These are phyloP conservation scores for Chrysochloris asiatica DNA, from an alignment of 2,113 vertebrate genomes.

Conservation along the genomic window DNA sequence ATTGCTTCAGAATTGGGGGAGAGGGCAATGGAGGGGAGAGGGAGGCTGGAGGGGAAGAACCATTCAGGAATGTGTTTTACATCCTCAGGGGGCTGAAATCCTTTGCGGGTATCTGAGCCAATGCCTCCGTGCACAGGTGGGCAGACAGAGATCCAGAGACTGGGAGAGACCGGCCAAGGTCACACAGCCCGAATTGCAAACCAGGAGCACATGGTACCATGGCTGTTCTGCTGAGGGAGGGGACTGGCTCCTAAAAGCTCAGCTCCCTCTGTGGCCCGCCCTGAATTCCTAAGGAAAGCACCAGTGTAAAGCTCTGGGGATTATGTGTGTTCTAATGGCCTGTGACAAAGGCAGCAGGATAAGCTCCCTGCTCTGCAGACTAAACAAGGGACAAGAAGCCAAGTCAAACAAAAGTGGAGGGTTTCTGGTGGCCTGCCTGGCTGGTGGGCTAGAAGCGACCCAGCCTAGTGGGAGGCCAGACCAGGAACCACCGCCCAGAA, in stretches of 20 bases:
- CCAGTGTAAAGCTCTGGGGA: constrained; percentile 69
- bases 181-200: neutral
- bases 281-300: constrained; percentile 69
- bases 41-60: neutral
- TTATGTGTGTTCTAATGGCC: constrained; percentile 76
- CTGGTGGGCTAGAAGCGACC: constrained; percentile 42
- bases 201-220: neutral
- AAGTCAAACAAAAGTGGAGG: constrained; percentile 70
- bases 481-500: neutral
- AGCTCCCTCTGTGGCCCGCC: constrained; percentile 32
- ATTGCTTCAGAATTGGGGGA: constrained; percentile 42
- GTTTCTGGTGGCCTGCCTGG: constrained; percentile 47
- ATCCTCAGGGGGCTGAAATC: neutral
- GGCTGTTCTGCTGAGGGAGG: neutral
- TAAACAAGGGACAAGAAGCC: constrained; percentile 76
- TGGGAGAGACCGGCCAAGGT: neutral
- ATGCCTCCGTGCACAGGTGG: neutral
- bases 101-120: neutral
- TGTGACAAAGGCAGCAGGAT: constrained; percentile 73
- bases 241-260: neutral
- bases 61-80: neutral
- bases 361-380: constrained; percentile 72
- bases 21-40: neutral
- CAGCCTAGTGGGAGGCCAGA: constrained; percentile 39
- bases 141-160: neutral